Percentiles rank a stretch among this genome's conserved stretches.
Evolutionary conservation across 2,797 vertebrate genomes (phyloP).

Genomic region (Bucorvus abyssinicus): DNA sequence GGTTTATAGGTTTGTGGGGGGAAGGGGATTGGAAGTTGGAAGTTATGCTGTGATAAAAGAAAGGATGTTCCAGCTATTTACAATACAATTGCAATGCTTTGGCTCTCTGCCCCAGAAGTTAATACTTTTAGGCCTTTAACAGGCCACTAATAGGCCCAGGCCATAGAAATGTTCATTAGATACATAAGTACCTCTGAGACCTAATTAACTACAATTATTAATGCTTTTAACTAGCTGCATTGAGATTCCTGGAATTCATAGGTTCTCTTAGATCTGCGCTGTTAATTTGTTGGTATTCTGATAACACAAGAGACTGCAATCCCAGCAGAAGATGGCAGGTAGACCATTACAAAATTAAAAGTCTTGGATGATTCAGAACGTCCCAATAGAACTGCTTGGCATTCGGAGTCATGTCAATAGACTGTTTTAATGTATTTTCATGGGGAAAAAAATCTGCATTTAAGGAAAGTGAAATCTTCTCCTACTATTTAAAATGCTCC

Average conservation of each 20-base stretch:
- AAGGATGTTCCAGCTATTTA: neutral
- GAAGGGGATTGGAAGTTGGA: neutral
- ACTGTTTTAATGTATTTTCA: neutral
- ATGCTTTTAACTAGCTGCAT: neutral
- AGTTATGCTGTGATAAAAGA: neutral
- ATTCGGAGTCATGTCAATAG: neutral
- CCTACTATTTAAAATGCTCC: neutral
- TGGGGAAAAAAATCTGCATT: neutral
- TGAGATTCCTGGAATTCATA: neutral
- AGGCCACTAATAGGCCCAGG: neutral
- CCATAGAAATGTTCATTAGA: neutral
- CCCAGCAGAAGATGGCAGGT: neutral
- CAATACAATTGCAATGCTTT: neutral
- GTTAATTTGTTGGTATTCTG: neutral
- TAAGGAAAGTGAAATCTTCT: neutral
- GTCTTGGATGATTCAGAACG: neutral
- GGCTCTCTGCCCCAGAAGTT: neutral
- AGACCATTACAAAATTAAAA: neutral
- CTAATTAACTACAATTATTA: neutral
- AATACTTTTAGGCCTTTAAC: too few species aligned
- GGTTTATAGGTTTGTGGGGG: neutral
- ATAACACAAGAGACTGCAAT: neutral
- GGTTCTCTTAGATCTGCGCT: neutral
- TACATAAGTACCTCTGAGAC: neutral
- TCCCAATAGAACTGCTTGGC: neutral